phyloP scores from a whole-genome alignment of 2,797 vertebrate genomes.

The Kryptolebias ocellatus region DNA sequence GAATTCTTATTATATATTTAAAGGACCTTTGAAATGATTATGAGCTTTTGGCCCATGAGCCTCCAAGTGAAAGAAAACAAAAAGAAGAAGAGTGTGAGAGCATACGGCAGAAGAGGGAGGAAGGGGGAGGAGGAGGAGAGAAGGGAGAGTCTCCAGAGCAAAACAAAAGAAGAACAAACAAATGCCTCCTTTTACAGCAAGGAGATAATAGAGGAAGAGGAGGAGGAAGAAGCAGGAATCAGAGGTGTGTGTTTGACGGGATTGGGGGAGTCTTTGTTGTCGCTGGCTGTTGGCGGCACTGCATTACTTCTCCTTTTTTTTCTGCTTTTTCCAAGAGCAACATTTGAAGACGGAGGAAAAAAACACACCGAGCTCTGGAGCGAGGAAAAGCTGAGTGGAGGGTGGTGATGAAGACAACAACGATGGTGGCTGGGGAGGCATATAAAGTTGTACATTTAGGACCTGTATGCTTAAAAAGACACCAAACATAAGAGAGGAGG shows the following conservation, averaged over 20 bases:
- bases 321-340: conserved; percentile 42
- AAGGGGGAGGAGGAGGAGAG: conserved; percentile 24
- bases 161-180: conserved; percentile 79
- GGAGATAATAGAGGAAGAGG: conserved; percentile 54
- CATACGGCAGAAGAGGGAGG: conserved; percentile 32
- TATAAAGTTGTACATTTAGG: conserved; percentile 47
- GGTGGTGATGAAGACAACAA: background rate
- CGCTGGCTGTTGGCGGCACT: conserved; percentile 37
- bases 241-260: conserved; percentile 3
- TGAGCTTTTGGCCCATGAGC: conserved; percentile 77
- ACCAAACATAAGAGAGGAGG: conserved; percentile 42
- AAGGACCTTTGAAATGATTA: conserved; percentile 84
- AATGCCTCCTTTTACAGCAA: conserved; percentile 65
- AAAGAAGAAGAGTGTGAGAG: conserved; percentile 37
- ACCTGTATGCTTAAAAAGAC: conserved; percentile 55
- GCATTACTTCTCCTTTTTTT: conserved; percentile 51
- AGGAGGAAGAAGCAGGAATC: conserved; percentile 28
- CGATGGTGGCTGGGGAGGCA: background rate
- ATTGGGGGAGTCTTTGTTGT: conserved; percentile 41
- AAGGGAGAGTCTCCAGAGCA: conserved; percentile 60
- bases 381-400: conserved; percentile 28
- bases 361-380: conserved; percentile 46
- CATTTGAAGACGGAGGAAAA: conserved; percentile 66
- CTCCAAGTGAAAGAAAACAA: conserved; percentile 60
- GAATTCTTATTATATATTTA: conserved; percentile 82